A percentile compares a stretch with the other conserved stretches of the same genome.
Evolutionary conservation across 2,113 vertebrate genomes (phyloP).

Genomic region (Macrotis lagotis): DNA sequence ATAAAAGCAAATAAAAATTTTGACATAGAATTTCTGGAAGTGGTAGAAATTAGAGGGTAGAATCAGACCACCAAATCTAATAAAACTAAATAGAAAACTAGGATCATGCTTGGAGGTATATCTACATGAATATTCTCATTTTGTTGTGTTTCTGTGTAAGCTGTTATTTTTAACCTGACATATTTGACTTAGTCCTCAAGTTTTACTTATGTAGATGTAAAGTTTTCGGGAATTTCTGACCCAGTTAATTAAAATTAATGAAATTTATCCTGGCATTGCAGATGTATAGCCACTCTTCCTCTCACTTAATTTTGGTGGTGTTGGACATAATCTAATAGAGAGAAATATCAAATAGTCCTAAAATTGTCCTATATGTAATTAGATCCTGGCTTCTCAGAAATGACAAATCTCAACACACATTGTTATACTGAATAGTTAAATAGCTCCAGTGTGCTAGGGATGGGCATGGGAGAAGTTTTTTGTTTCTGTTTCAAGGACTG

Average conservation of each 20-base stretch:
- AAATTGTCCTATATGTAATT: conserved; percentile 58
- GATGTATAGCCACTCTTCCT: conserved; percentile 7
- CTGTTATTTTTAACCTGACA: conserved; percentile 43
- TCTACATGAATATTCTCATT: neutral
- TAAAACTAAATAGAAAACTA: neutral
- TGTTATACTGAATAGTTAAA: conserved; percentile 53
- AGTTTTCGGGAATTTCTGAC: conserved; percentile 53
- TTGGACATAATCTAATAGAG: conserved; percentile 53
- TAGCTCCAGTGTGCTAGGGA: conserved; percentile 9
- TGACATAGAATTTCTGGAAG: conserved; percentile 44
- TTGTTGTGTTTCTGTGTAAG: conserved; percentile 33
- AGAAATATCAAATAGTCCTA: conserved; percentile 65
- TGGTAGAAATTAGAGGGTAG: conserved; percentile 25
- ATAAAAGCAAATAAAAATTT: conserved; percentile 27
- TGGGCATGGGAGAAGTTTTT: conserved; percentile 20
- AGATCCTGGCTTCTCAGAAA: conserved; percentile 22
- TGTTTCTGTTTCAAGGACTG: conserved; percentile 3
- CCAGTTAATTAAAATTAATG: conserved; percentile 66
- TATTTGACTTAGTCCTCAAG: conserved; percentile 31
- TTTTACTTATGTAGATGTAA: conserved; percentile 49
- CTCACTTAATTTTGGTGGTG: conserved; percentile 33
- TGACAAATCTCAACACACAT: conserved; percentile 69
- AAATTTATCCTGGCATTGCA: conserved; percentile 8
- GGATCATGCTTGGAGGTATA: neutral
- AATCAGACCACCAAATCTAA: neutral